These are phyloP conservation scores for Gnathonemus longibarbis DNA, from an alignment of 2,113 vertebrate species.

Conservation along the genomic window DNA sequence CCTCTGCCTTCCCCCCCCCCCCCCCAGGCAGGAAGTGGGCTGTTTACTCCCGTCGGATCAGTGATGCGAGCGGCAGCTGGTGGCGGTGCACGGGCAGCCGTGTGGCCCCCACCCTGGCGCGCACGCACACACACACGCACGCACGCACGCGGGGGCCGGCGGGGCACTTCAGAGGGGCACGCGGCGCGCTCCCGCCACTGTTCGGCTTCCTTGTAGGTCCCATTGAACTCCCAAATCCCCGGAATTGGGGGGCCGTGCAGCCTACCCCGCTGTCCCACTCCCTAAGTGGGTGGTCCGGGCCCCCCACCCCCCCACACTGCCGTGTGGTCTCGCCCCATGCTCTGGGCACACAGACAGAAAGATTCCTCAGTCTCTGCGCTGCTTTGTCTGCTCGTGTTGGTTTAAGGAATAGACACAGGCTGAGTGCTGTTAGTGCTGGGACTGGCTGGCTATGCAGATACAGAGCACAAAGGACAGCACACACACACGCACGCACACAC, in stretches of 20 bases:
- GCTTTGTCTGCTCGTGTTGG: constrained; percentile 42
- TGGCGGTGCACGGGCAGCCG: background rate
- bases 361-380: constrained; percentile 39
- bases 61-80: constrained; percentile 21
- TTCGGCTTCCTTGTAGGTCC: constrained; percentile 46
- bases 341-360: constrained; percentile 29
- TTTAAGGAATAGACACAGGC: constrained; percentile 46
- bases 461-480: constrained; percentile 12
- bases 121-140: background rate
- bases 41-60: constrained; percentile 30
- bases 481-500: constrained; percentile 9
- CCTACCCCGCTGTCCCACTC: constrained; percentile 29
- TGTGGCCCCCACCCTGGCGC: constrained; percentile 20
- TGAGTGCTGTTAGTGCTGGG: constrained; percentile 35
- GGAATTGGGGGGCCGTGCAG: constrained; percentile 40
- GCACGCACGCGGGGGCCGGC: background rate
- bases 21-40: constrained; percentile 36
- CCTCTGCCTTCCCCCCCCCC: constrained; percentile 36
- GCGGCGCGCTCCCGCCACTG: constrained; percentile 26
- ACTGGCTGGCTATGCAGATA: constrained; percentile 30
- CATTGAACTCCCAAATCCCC: constrained; percentile 48
- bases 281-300: constrained; percentile 47
- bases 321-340: constrained; percentile 17
- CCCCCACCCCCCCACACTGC: constrained; percentile 11
- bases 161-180: constrained; percentile 29